Evolutionary conservation across 1,140 invertebrate genomes (phyloP).

Genomic region (Lysiphlebus fabarum): DNA sequence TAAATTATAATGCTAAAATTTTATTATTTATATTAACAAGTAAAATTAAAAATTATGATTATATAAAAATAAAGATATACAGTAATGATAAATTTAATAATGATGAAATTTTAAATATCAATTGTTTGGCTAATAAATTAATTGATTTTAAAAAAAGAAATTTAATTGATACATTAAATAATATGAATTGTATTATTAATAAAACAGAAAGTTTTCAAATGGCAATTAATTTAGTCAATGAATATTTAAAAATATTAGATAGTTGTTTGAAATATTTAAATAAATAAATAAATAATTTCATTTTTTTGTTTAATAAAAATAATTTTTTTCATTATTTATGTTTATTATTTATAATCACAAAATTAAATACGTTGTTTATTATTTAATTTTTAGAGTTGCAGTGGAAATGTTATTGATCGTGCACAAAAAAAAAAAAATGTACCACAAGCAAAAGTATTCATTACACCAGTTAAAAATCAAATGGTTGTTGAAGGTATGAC

Average conservation of each 20-base stretch:
- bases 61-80: slow-evolving; percentile 45
- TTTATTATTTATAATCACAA: neutral
- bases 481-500: slow-evolving; percentile 44
- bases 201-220: slow-evolving; percentile 38
- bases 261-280: slow-evolving; percentile 17
- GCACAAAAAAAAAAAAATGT: slow-evolving; percentile 48
- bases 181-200: slow-evolving; percentile 32
- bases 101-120: slow-evolving; percentile 31
- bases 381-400: slow-evolving; percentile 38
- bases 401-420: slow-evolving; percentile 48
- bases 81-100: slow-evolving; percentile 32
- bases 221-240: slow-evolving; percentile 38
- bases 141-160: slow-evolving; percentile 36
- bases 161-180: slow-evolving; percentile 27
- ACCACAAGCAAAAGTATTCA: slow-evolving; percentile 44
- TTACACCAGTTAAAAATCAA: slow-evolving; percentile 41
- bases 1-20: slow-evolving; percentile 57
- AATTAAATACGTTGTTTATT: slow-evolving; percentile 1
- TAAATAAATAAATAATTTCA: neutral
- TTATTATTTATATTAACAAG: slow-evolving; percentile 42
- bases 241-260: slow-evolving; percentile 38
- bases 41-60: slow-evolving; percentile 24
- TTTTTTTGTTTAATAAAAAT: too few species aligned
- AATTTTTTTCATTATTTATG: neutral
- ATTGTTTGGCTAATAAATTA: slow-evolving; percentile 32